phyloP scores from a whole-genome alignment of 2,797 vertebrate species.

The Phyllotis vaccarum region DNA sequence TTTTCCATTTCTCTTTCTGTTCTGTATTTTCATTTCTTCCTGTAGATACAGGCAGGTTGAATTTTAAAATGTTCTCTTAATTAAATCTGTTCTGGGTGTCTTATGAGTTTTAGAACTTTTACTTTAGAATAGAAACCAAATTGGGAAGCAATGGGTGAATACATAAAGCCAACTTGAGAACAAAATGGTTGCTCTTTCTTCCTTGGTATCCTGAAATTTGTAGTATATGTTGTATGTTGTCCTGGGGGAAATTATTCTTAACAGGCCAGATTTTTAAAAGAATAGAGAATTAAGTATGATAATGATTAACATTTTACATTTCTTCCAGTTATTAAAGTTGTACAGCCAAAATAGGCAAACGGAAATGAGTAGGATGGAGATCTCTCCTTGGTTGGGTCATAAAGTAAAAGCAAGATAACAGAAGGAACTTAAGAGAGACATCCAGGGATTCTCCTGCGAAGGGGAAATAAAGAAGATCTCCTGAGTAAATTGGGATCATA shows the following conservation, averaged over 20 bases:
- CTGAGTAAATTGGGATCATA: too few relatives aligned
- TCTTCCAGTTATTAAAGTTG: neutral
- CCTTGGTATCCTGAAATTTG: neutral
- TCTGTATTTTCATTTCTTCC: constrained; percentile 30
- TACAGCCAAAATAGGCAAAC: neutral
- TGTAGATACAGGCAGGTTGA: neutral
- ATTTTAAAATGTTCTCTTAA: constrained; percentile 45
- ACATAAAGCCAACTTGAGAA: neutral
- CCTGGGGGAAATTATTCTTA: neutral
- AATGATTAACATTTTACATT: neutral
- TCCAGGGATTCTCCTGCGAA: too few relatives aligned
- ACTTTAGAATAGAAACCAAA: constrained; percentile 43
- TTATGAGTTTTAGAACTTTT: constrained; percentile 47
- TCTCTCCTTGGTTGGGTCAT: neutral
- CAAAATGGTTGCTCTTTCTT: neutral
- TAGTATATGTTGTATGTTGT: neutral
- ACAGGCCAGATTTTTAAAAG: neutral
- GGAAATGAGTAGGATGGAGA: neutral
- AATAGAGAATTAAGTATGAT: neutral
- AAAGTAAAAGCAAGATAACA: neutral
- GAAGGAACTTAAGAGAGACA: too few relatives aligned
- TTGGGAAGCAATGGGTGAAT: neutral
- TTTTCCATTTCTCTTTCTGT: constrained; percentile 2
- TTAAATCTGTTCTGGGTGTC: constrained; percentile 33
- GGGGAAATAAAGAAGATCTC: too few relatives aligned